Percentiles rank a stretch among this genome's conserved stretches.
Conservation (phyloP, 2,113 vertebrate species). For the Artemisiospiza belli region DNA sequence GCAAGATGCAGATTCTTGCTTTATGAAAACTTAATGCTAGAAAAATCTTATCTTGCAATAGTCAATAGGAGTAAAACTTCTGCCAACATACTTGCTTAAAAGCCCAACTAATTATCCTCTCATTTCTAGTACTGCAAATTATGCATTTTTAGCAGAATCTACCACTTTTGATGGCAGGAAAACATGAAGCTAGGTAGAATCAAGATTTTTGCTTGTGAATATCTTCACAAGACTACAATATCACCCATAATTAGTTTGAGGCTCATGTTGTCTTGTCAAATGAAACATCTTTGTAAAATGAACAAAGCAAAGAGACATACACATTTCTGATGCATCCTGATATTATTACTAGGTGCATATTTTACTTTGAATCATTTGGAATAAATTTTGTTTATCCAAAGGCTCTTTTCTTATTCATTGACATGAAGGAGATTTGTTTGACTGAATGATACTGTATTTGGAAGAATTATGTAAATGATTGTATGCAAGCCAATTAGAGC, state of each 20-base stretch:
- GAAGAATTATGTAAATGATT: background rate
- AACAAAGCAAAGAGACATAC: background rate
- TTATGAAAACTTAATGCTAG: background rate
- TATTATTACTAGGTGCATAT: background rate
- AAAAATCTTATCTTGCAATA: background rate
- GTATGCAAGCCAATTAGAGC: background rate
- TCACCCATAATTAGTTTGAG: background rate
- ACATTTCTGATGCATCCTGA: background rate
- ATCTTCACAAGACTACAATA: background rate
- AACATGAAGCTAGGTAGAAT: background rate
- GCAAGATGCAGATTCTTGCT: background rate
- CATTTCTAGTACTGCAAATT: background rate
- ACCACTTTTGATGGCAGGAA: background rate
- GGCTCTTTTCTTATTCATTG: background rate
- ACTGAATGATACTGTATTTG: background rate
- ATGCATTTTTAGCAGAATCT: background rate
- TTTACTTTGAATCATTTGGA: background rate
- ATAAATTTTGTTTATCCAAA: background rate
- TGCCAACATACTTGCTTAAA: background rate
- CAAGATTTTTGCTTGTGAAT: background rate
- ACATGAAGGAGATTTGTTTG: background rate
- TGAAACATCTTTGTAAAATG: background rate
- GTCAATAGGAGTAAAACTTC: background rate
- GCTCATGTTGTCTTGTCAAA: background rate
- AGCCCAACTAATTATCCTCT: background rate